These are phyloP conservation scores for Thalassophryne amazonica DNA, from an alignment of 2,797 vertebrate genomes.

Conservation along the genomic window DNA sequence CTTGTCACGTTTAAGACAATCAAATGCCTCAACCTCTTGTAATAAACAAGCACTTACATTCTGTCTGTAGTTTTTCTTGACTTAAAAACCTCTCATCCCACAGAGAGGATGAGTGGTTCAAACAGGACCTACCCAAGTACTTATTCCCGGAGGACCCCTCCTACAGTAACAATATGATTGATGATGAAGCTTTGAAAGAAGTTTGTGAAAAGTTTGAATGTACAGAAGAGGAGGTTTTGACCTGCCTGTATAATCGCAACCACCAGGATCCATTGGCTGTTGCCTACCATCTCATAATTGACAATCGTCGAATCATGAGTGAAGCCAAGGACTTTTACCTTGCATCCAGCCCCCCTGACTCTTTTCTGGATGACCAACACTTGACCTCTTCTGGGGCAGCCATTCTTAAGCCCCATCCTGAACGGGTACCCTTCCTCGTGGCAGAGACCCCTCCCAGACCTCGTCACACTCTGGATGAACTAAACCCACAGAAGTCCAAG, in stretches of 20 bases:
- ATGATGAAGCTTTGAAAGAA: constrained; percentile 97
- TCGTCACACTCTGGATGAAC: constrained; percentile 93
- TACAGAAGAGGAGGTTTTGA: constrained; percentile 93
- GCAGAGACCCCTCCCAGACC: constrained; percentile 86
- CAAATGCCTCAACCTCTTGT: too few relatives aligned
- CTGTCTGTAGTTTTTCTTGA: not conserved
- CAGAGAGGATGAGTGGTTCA: constrained; percentile 98
- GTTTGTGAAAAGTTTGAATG: constrained; percentile 98
- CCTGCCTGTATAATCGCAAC: constrained; percentile 92
- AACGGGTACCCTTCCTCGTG: constrained; percentile 90
- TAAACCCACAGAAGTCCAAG: constrained; percentile 98
- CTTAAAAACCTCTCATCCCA: not conserved
- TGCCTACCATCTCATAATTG: constrained; percentile 98
- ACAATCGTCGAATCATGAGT: constrained; percentile 98
- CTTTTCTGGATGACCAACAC: constrained; percentile 92
- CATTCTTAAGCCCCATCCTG: constrained; percentile 86
- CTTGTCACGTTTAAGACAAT: too few relatives aligned
- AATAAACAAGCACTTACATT: too few relatives aligned
- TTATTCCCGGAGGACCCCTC: constrained; percentile 96
- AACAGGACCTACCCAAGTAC: constrained; percentile 94
- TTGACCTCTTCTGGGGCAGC: constrained; percentile 63
- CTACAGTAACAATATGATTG: constrained; percentile 96
- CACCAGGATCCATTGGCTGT: constrained; percentile 95
- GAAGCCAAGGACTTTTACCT: constrained; percentile 99
- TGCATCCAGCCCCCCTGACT: constrained; percentile 94